Percentiles rank a stretch among this genome's conserved stretches.
Conservation (phyloP, 1,140 invertebrate genomes). For the Globodera ellingtonae region DNA sequence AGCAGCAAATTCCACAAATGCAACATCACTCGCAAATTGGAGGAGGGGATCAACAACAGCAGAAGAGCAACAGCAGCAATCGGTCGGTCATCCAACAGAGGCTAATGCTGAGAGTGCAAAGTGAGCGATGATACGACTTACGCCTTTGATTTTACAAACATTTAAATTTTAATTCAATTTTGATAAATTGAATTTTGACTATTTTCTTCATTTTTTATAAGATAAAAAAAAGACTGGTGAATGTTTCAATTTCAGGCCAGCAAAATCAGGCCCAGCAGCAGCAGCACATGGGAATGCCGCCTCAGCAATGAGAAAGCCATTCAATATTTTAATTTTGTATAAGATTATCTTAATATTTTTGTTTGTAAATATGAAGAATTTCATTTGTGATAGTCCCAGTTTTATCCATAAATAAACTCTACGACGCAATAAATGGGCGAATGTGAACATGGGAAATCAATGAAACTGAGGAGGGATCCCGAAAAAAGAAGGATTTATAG, state of each 20-base stretch:
- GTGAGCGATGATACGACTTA: not conserved
- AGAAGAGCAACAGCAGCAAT: not conserved
- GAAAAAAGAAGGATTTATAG: not conserved
- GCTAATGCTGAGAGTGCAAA: constrained; percentile 2
- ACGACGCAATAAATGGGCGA: not conserved
- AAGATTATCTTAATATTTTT: no score
- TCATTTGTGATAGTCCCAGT: no score
- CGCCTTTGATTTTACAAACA: not conserved
- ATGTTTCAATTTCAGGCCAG: constrained; percentile 5
- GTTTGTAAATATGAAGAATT: no score
- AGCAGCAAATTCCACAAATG: constrained; percentile 15
- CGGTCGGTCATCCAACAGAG: constrained; percentile 3
- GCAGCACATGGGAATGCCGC: not conserved
- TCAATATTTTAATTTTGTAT: no score
- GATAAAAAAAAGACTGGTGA: not conserved
- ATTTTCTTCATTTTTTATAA: no score
- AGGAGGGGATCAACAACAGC: constrained; percentile 5
- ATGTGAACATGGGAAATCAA: not conserved
- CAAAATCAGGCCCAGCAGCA: constrained; percentile 3
- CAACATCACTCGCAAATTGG: constrained; percentile 7
- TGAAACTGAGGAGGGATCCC: not conserved
- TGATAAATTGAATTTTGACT: no score
- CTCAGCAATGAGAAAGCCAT: no score
- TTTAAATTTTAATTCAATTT: not conserved
- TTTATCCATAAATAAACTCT: no score